Conservation (phyloP, 2,888 invertebrate species). For the Prosopocoilus inquinatus region DNA sequence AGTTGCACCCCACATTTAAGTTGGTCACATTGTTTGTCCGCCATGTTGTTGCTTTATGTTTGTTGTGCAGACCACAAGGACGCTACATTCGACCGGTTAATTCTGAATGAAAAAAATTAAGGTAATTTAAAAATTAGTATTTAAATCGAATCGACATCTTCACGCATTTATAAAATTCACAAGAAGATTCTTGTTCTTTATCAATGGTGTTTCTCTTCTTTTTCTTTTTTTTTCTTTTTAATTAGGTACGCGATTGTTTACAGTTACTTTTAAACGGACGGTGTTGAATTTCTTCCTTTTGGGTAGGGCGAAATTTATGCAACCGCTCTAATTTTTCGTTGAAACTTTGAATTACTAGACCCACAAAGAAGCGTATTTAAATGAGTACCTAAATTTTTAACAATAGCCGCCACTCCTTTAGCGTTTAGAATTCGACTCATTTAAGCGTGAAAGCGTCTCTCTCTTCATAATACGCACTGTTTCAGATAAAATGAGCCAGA, state of each 20-base stretch:
- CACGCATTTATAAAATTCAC: background rate
- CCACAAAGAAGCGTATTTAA: background rate
- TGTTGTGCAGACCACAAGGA: constrained; percentile 4
- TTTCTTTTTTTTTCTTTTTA: constrained; percentile 1
- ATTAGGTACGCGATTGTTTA: background rate
- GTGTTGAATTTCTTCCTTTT: too few species aligned
- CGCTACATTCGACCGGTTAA: constrained; percentile 4
- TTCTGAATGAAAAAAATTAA: constrained; percentile 12
- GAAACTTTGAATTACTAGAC: background rate
- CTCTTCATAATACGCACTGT: background rate
- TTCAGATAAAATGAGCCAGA: constrained; percentile 17
- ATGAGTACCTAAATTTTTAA: background rate
- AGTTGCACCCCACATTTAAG: background rate
- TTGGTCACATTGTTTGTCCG: constrained; percentile 5
- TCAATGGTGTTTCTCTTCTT: background rate
- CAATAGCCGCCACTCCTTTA: constrained; percentile 7
- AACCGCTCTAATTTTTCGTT: background rate
- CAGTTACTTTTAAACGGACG: too few species aligned
- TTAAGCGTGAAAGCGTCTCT: constrained; percentile 8
- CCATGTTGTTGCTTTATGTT: constrained; percentile 15
- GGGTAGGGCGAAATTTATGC: too few species aligned
- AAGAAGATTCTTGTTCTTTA: background rate
- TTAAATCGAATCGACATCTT: background rate
- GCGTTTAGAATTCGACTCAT: background rate
- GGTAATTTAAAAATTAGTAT: constrained; percentile 5